phyloP scores from a whole-genome alignment of 2,113 vertebrate species.

The Neomonachus schauinslandi region DNA sequence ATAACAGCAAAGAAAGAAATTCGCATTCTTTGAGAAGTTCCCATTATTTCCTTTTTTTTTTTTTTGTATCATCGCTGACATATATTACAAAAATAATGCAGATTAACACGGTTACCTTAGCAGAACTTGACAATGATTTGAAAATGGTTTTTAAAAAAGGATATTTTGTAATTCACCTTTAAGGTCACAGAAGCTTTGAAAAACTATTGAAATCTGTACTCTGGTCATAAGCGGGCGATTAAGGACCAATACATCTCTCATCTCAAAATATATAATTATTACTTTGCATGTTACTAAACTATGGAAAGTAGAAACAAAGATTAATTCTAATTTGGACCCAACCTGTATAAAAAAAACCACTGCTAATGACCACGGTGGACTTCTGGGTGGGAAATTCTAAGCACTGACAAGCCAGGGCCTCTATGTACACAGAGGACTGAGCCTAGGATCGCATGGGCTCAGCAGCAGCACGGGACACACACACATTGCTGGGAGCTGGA shows the following conservation, averaged over 20 bases:
- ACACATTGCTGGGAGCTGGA: not conserved
- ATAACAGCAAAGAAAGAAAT: not conserved
- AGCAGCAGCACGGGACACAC: accelerated
- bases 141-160: not conserved
- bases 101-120: not conserved
- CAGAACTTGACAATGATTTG: not conserved
- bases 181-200: not conserved
- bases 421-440: accelerated
- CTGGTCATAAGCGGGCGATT: not conserved
- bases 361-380: accelerated
- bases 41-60: too few relatives aligned
- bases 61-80: not conserved
- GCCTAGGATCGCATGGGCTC: accelerated
- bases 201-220: not conserved
- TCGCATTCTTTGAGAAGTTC: not conserved
- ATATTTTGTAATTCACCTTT: not conserved
- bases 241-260: not conserved
- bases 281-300: not conserved
- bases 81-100: not conserved
- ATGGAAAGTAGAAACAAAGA: not conserved
- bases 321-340: not conserved
- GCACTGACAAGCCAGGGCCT: accelerated
- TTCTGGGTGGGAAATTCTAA: not conserved
- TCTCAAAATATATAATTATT: not conserved
- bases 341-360: not conserved